Conservation (phyloP, 2,888 invertebrate genomes). For the Andrena praecox region DNA sequence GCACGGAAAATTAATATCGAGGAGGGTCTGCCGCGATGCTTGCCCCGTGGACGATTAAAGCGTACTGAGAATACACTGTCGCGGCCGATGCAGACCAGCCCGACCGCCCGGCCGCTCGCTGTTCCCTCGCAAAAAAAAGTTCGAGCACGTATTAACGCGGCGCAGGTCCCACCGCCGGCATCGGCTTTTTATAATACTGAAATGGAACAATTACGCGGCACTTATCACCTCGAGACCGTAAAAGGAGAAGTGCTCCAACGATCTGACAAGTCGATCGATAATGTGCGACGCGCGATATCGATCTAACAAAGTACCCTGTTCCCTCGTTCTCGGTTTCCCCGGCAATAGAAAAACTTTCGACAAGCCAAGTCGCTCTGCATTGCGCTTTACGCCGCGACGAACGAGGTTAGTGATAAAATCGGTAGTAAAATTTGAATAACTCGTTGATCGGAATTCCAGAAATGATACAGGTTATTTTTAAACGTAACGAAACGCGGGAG, state of each 20-base stretch:
- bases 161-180: slow-evolving; percentile 7
- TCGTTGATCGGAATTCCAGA: too few relatives aligned
- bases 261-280: slow-evolving; percentile 1
- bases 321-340: too few relatives aligned
- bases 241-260: neutral
- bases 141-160: slow-evolving; percentile 28
- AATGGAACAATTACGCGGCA: neutral
- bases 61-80: slow-evolving; percentile 44
- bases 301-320: too few relatives aligned
- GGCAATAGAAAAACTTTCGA: too few relatives aligned
- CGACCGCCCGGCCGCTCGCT: slow-evolving; percentile 37
- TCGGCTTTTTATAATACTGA: neutral
- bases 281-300: too few relatives aligned
- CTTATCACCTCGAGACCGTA: neutral
- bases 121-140: slow-evolving; percentile 44
- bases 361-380: too few relatives aligned
- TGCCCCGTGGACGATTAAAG: slow-evolving; percentile 40
- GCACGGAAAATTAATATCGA: neutral
- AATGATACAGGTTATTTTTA: too few relatives aligned
- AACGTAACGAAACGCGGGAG: too few relatives aligned
- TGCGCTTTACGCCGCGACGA: too few relatives aligned
- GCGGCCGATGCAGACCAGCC: slow-evolving; percentile 43
- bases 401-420: too few relatives aligned
- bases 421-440: too few relatives aligned
- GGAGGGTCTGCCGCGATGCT: slow-evolving; percentile 41